Conservation (phyloP, 2,888 invertebrate species). For the Atherix ibis region DNA sequence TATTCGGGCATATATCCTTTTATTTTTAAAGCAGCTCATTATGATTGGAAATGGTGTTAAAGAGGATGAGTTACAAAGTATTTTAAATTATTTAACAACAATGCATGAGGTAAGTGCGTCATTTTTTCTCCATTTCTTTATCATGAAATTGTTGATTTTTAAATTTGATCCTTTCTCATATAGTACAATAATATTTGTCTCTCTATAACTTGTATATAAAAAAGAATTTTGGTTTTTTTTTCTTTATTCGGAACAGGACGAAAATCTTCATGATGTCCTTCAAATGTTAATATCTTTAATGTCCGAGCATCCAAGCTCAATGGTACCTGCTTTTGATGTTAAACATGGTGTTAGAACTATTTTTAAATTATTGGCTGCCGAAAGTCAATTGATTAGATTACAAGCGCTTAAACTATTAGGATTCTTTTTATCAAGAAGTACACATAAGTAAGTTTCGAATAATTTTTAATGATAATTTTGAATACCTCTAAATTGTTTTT, state of each 20-base stretch:
- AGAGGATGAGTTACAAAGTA: constrained; percentile 96
- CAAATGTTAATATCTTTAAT: constrained; percentile 93
- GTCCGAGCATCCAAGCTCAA: constrained; percentile 96
- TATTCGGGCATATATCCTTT: constrained; percentile 84
- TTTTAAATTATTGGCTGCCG: constrained; percentile 90
- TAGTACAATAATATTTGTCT: too few species aligned
- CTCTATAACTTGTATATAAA: too few species aligned
- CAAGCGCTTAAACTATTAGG: constrained; percentile 93
- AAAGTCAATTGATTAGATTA: constrained; percentile 88
- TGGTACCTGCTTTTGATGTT: constrained; percentile 97
- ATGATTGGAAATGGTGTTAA: constrained; percentile 95
- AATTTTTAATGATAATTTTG: constrained; percentile 2
- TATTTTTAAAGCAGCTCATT: constrained; percentile 90
- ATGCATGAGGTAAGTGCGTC: constrained; percentile 83
- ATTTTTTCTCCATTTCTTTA: too few species aligned
- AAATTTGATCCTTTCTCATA: too few species aligned
- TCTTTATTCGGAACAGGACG: constrained; percentile 45
- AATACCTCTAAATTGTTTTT: neutral
- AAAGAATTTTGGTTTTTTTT: too few species aligned
- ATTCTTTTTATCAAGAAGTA: constrained; percentile 94
- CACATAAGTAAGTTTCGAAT: constrained; percentile 91
- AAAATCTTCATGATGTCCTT: constrained; percentile 94
- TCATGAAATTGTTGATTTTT: too few species aligned
- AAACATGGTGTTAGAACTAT: constrained; percentile 94
- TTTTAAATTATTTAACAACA: constrained; percentile 94